phyloP scores from a whole-genome alignment of 2,888 invertebrate genomes.

The Nycteola revayana region DNA sequence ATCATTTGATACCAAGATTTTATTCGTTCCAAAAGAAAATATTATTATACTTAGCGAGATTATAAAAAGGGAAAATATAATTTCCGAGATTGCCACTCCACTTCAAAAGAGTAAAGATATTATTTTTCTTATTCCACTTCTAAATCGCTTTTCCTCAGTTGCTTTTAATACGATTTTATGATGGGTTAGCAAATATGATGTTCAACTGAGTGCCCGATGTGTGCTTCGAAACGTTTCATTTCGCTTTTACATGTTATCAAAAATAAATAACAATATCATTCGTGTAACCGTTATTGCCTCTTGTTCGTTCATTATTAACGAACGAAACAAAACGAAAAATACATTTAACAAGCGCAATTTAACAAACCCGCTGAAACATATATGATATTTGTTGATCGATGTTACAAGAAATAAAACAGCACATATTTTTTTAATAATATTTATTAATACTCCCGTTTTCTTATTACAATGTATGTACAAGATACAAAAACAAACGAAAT shows the following conservation, averaged over 20 bases:
- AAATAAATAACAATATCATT: constrained; percentile 5
- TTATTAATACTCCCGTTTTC: constrained; percentile 70
- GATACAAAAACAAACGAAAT: constrained; percentile 54
- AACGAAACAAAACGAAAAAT: no score
- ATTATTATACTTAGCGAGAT: constrained; percentile 47
- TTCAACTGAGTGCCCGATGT: constrained; percentile 24
- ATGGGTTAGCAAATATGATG: constrained; percentile 36
- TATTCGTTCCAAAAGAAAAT: constrained; percentile 39
- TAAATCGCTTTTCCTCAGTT: constrained; percentile 38
- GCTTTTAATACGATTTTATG: constrained; percentile 43
- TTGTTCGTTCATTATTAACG: no score
- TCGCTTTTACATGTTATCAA: constrained; percentile 19
- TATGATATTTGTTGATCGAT: no score
- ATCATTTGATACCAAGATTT: constrained; percentile 34
- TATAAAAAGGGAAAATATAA: constrained; percentile 48
- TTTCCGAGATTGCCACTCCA: constrained; percentile 47
- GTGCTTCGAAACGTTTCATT: constrained; percentile 32
- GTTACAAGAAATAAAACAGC: constrained; percentile 3
- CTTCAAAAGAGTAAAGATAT: constrained; percentile 41
- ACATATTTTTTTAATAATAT: constrained; percentile 55
- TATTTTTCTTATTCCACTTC: constrained; percentile 37
- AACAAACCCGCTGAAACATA: no score
- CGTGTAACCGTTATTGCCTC: no score
- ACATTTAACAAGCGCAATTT: no score
- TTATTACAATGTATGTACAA: constrained; percentile 76